Conservation (phyloP, 92 coral and sea anemone species). For the Palythoa caribaeorum region DNA sequence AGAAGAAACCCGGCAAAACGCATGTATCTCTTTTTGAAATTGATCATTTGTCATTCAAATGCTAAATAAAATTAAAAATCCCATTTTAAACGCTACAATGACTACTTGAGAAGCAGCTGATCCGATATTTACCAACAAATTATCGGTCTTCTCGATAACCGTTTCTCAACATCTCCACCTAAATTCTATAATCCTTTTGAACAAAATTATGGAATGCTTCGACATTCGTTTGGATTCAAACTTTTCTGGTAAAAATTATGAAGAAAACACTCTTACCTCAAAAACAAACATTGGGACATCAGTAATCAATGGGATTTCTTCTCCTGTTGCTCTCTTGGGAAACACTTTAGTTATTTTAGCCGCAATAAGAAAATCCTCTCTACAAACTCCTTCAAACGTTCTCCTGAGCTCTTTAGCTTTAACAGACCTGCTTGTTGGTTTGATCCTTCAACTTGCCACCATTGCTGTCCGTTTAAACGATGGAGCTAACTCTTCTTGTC, state of each 20-base stretch:
- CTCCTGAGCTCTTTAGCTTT: conserved; percentile 16
- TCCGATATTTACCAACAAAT: too few species aligned
- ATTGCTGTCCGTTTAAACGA: background rate
- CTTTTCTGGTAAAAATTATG: background rate
- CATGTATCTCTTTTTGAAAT: too few species aligned
- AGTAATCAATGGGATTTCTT: conserved; percentile 22
- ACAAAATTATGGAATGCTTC: background rate
- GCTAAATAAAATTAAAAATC: too few species aligned
- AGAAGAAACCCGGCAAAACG: too few species aligned
- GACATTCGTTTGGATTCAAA: background rate
- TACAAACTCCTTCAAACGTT: conserved; percentile 35
- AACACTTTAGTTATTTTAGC: conserved; percentile 26
- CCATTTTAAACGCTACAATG: too few species aligned
- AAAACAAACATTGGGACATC: conserved; percentile 17
- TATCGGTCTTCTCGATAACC: too few species aligned
- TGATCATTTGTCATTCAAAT: too few species aligned
- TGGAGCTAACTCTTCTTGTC: background rate
- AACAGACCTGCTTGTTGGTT: conserved; percentile 16
- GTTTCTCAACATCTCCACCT: too few species aligned
- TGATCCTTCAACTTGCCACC: conserved; percentile 24
- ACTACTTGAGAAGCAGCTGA: too few species aligned
- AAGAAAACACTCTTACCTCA: background rate
- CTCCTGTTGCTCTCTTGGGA: conserved; percentile 6
- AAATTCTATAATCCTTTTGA: background rate
- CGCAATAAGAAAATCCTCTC: background rate